These are phyloP conservation scores for Watsonalla cultraria DNA, from an alignment of 2,888 invertebrate species.

Conservation along the genomic window DNA sequence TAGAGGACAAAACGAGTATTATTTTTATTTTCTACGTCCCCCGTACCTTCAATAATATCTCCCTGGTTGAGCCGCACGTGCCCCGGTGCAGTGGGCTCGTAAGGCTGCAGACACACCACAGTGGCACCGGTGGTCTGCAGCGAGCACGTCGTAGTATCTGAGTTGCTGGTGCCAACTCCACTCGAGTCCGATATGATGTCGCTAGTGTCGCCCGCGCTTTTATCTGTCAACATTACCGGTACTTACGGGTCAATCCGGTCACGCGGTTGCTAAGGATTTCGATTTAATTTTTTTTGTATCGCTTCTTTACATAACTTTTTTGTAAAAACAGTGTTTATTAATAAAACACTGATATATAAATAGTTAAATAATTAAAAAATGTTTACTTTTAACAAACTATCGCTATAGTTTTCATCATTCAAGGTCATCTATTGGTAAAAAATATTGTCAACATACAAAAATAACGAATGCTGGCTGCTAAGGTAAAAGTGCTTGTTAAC, in stretches of 20 bases:
- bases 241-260: conserved; percentile 33
- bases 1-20: too few relatives aligned
- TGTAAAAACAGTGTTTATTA: not conserved
- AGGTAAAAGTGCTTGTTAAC: not conserved
- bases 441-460: not conserved
- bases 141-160: conserved; percentile 88
- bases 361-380: too few relatives aligned
- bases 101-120: conserved; percentile 91
- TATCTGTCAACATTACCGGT: conserved; percentile 82
- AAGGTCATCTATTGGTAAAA: too few relatives aligned
- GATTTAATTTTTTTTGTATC: conserved; percentile 5
- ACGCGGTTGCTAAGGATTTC: conserved; percentile 5
- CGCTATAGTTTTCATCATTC: too few relatives aligned
- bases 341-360: not conserved
- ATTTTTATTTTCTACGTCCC: too few relatives aligned
- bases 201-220: conserved; percentile 92
- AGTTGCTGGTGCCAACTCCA: conserved; percentile 93
- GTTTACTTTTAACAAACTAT: too few relatives aligned
- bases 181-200: conserved; percentile 96
- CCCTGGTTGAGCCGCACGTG: conserved; percentile 92
- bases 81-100: conserved; percentile 84
- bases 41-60: conserved; percentile 91
- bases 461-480: not conserved
- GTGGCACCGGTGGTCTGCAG: conserved; percentile 87
- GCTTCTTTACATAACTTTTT: too few relatives aligned